phyloP scores from a whole-genome alignment of 2,797 vertebrate species.

The Spinibarbus caldwelli region DNA sequence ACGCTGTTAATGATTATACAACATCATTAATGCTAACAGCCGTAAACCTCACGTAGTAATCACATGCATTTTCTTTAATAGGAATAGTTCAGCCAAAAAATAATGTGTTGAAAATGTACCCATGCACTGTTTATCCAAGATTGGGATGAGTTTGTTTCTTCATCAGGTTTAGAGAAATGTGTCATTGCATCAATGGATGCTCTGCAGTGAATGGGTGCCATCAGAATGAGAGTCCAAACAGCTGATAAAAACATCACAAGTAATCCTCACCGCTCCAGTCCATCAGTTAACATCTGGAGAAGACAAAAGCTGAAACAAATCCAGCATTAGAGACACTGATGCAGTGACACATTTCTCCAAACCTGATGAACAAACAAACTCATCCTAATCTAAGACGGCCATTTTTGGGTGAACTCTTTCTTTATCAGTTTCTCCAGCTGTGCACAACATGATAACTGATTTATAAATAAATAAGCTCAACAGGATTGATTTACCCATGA shows the following conservation, averaged over 20 bases:
- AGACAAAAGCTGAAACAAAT: too few species aligned
- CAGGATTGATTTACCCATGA: neutral
- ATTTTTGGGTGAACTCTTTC: neutral
- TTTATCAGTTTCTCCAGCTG: neutral
- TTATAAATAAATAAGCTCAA: neutral
- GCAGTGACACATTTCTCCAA: neutral
- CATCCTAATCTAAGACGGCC: neutral
- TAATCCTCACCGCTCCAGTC: too few species aligned
- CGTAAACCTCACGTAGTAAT: neutral
- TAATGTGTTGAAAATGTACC: neutral
- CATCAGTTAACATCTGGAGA: too few species aligned
- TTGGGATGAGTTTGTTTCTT: neutral
- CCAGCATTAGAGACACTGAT: neutral
- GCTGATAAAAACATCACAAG: too few species aligned
- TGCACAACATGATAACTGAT: neutral
- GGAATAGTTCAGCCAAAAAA: neutral
- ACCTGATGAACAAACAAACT: neutral
- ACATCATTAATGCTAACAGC: neutral
- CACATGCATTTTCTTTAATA: neutral
- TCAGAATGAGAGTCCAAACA: neutral
- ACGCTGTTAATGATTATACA: neutral
- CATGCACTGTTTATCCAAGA: too few species aligned
- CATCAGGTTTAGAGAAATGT: too few species aligned
- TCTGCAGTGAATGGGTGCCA: too few species aligned
- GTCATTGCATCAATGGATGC: too few species aligned